Base-by-base conservation (phyloP, 2,888 invertebrate species). In the Synergus gifuensis region DNA sequence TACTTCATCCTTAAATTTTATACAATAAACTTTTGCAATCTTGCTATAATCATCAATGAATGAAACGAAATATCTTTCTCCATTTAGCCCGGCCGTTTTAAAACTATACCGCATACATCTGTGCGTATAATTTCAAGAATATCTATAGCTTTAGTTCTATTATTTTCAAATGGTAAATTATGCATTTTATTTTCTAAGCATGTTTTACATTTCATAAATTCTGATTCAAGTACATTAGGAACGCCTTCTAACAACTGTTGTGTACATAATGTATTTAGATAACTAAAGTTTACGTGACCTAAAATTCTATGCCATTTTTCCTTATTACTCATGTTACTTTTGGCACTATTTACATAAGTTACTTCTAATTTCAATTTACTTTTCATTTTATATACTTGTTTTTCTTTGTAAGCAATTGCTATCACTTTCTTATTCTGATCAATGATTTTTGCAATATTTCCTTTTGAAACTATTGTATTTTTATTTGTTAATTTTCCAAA, bases 11-110 rank as follows among this genome's bases (percentile, higher is more conserved):
- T 85, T 84, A 2, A 80, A 63, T 83, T 85, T 84, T 40, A 86
- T 86, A 16, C 63, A 73, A 81, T 86, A 86, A 36, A 84, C 77
- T 77, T 63, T 78, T 2, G 81, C 81, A 46, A 82, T 66, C 82
- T 83, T 83, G 78, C 85, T 87, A 80, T 81, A 85, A 76, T 86
- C 86, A 79, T 87, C 86, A 4, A 86, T 79, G 78, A 87, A 83
- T 7, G 83, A 78, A 11, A 86, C 54, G 77, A 86, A 86, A 78
- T 85, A 86, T 83, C 67, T 85, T 81, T 84, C 82, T 12, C 85
- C 83, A 22, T 83, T 81, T 4, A 79, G 79, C 22, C 83, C 85
- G 54, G 63, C 63, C 46, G 78, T 83, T 66, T 62, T 28, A 76
- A 80, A 81, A 62, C 78, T 60, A 4, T 79, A 14, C 81, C 82